Base-by-base conservation (phyloP, 2,113 vertebrate genomes). In the Myrmecophaga tridactyla region DNA sequence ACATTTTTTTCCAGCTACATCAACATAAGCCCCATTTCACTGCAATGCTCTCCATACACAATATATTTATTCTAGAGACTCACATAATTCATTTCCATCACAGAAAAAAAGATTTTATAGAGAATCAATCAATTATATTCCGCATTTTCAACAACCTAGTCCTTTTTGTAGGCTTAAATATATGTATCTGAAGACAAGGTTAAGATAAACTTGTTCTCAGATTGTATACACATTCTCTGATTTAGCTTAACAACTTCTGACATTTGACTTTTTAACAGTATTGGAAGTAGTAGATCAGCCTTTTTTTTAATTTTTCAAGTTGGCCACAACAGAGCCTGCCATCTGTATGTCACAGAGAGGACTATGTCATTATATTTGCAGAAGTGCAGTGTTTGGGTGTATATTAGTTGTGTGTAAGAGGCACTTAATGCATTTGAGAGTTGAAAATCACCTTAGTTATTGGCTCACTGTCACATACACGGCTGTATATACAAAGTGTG, bases 241-340 rank as follows among this genome's bases (percentile, higher is more conserved):
- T 43, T 65, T 89, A 86, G 43, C 31, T 92, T 81, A 43, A 58
- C 43, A 76, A 36, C 58, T 73, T 21, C 53, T 77, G 31, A 78
- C 36, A 39, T 46, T 75, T 31, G 3, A 41, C 20, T 62, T 25
- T 82, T 78, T 70, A 76, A 27, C 69, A 31, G 21, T 48, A 46
- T 11, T 60, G 29, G 31, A 39, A 62, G 18, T 77, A 43, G 18
- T 43, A 82, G 43, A 65, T 77, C 10, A 39, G 31, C 18, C 25
- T 81, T 81, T 25, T 78, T 18, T 7, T 53, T 29, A 60, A 60
- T 76, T 20, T 72, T 62, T 39, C 31, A 36, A 76, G 34, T 62
- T 73, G 58, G 46, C n/a, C 81, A 76, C 63, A 41, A 10, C 4
- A 3, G 34, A 27, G 62, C 56, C 48, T 39, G 11, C 56, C 48